Conservation (phyloP, 1,140 invertebrate species). For the Chlorops oryzae region DNA sequence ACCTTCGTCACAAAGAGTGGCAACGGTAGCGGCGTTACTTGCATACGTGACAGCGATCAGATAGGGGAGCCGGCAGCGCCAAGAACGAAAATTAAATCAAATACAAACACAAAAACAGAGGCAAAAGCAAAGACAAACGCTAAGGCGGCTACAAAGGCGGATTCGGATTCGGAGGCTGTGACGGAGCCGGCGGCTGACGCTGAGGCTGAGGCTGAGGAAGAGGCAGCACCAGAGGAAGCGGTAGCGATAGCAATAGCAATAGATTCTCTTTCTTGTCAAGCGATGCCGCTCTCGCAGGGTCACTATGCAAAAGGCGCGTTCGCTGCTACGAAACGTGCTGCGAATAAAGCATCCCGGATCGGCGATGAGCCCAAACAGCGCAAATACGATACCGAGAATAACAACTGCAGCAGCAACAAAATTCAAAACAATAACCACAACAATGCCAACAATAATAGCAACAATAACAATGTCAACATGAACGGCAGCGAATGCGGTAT, state of each 20-base stretch:
- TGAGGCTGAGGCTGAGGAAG: too few species aligned
- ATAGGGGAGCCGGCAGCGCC: slow-evolving; percentile 8
- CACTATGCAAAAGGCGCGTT: slow-evolving; percentile 29
- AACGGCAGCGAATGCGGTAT: not conserved
- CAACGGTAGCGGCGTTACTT: slow-evolving; percentile 13
- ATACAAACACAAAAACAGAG: too few species aligned
- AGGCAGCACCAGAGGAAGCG: not conserved
- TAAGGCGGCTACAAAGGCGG: too few species aligned
- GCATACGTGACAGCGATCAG: slow-evolving; percentile 23
- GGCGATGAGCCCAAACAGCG: too few species aligned
- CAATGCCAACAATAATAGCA: not conserved
- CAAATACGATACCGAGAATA: too few species aligned
- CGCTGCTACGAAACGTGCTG: slow-evolving; percentile 27
- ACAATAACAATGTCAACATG: not conserved
- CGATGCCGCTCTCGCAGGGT: slow-evolving; percentile 42
- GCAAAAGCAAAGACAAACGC: too few species aligned
- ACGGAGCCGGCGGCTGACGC: too few species aligned
- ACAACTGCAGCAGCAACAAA: slow-evolving; percentile 10
- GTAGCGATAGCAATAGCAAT: slow-evolving; percentile 8
- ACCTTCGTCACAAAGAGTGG: not conserved
- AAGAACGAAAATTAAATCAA: slow-evolving; percentile 1
- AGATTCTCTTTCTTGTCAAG: slow-evolving; percentile 15
- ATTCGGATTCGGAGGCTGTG: not conserved
- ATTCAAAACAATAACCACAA: not conserved
- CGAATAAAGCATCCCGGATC: too few species aligned